These are phyloP conservation scores for Rotaria magnacalcarata DNA, from an alignment of 2,888 invertebrate genomes.

Conservation along the genomic window DNA sequence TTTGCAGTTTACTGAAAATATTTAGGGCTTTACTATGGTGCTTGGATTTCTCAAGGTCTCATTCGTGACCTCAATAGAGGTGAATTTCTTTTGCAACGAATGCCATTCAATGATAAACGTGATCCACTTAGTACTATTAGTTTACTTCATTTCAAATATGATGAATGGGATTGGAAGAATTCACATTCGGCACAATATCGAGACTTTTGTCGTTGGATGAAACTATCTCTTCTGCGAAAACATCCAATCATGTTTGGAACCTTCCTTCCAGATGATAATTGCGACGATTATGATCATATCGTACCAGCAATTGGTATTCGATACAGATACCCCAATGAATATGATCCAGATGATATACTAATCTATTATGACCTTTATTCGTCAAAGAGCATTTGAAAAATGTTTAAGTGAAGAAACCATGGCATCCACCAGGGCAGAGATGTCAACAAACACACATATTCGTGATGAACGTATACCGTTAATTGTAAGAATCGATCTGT, in stretches of 20 bases:
- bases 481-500: no score
- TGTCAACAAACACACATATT: not conserved
- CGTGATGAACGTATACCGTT: no score
- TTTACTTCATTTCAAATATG: no score
- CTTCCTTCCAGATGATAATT: not conserved
- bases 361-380: not conserved
- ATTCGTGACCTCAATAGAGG: no score
- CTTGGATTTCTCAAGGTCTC: no score
- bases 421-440: not conserved
- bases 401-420: not conserved
- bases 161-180: not conserved
- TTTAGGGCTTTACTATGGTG: no score
- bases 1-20: no score
- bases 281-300: conserved; percentile 10
- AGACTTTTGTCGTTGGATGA: conserved; percentile 4
- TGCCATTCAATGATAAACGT: no score
- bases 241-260: not conserved
- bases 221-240: not conserved
- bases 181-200: not conserved
- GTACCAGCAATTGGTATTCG: not conserved
- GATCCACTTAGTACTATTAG: no score
- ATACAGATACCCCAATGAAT: not conserved
- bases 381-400: not conserved
- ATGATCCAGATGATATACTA: not conserved
- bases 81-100: no score